Conservation (phyloP, 2,113 vertebrate species). For the Mionectes macconnelli region DNA sequence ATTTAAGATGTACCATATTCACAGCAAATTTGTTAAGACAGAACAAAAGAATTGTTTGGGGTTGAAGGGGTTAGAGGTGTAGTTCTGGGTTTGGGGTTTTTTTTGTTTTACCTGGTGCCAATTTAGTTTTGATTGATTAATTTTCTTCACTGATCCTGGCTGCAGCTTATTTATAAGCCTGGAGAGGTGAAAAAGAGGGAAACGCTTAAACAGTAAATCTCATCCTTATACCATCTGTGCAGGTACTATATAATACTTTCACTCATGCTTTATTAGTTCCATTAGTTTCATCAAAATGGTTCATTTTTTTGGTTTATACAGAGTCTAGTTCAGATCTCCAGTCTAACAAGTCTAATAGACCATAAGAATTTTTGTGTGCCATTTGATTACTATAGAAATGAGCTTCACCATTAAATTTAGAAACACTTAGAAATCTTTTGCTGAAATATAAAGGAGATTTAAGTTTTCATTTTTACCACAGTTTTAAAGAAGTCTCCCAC, state of each 20-base stretch:
- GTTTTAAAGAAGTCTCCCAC: not conserved
- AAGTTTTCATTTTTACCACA: not conserved
- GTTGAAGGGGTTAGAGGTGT: slow-evolving; percentile 4
- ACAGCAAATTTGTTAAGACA: slow-evolving; percentile 44
- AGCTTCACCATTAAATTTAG: not conserved
- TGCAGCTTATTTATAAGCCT: slow-evolving; percentile 95
- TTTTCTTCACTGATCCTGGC: slow-evolving; percentile 90
- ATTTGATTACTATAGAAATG: not conserved
- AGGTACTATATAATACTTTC: slow-evolving; percentile 28
- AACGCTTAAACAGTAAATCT: slow-evolving; percentile 54
- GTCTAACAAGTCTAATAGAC: not conserved
- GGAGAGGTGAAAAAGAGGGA: slow-evolving; percentile 49
- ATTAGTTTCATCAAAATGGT: slow-evolving; percentile 21
- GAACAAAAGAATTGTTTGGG: not conserved
- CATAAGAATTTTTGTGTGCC: not conserved
- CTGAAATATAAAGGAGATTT: not conserved
- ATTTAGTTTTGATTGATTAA: slow-evolving; percentile 92
- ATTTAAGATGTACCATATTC: not conserved
- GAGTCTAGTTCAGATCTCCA: not conserved
- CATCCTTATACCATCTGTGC: slow-evolving; percentile 7
- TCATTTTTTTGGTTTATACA: not conserved
- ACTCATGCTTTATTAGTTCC: slow-evolving; percentile 11
- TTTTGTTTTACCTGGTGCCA: slow-evolving; percentile 91
- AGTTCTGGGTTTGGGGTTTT: not conserved
- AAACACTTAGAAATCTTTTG: not conserved